Evolutionary conservation across 2,888 invertebrate genomes (phyloP).

Genomic region (Hirtodrosophila duncani): DNA sequence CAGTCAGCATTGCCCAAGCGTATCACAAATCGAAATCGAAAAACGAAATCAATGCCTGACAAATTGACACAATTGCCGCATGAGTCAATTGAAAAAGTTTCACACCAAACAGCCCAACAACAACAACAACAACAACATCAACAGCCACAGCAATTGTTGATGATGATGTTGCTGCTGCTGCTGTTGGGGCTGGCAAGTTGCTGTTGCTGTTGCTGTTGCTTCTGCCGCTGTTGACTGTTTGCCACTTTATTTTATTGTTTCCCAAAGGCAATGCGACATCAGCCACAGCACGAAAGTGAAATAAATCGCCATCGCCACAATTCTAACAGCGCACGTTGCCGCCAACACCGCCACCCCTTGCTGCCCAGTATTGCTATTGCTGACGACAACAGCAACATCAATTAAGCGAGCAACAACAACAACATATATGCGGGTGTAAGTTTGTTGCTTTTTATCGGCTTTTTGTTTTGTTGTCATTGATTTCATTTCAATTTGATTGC

Average conservation of each 20-base stretch:
- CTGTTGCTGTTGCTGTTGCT: constrained; percentile 4
- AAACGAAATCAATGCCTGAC: constrained; percentile 73
- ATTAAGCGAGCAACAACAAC: constrained; percentile 40
- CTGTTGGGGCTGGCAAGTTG: too few relatives aligned
- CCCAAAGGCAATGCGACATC: constrained; percentile 61
- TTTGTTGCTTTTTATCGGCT: constrained; percentile 36
- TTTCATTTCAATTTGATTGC: constrained; percentile 71
- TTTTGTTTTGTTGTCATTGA: constrained; percentile 70
- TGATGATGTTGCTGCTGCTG: constrained; percentile 16
- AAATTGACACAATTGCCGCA: constrained; percentile 72
- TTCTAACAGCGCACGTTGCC: constrained; percentile 47
- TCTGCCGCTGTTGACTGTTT: constrained; percentile 52
- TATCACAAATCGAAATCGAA: constrained; percentile 50
- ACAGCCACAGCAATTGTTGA: constrained; percentile 17
- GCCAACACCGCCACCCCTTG: constrained; percentile 17
- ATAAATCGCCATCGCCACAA: constrained; percentile 61
- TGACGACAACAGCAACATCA: constrained; percentile 51
- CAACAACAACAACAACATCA: not conserved
- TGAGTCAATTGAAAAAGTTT: constrained; percentile 65
- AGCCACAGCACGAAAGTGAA: constrained; percentile 50
- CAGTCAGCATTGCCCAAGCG: too few relatives aligned
- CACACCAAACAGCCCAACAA: constrained; percentile 17
- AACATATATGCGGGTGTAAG: constrained; percentile 62
- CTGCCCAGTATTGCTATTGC: constrained; percentile 19
- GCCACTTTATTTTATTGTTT: constrained; percentile 73